These are phyloP conservation scores for Sus cebifrons DNA, from an alignment of 2,797 vertebrate genomes.

Conservation along the genomic window DNA sequence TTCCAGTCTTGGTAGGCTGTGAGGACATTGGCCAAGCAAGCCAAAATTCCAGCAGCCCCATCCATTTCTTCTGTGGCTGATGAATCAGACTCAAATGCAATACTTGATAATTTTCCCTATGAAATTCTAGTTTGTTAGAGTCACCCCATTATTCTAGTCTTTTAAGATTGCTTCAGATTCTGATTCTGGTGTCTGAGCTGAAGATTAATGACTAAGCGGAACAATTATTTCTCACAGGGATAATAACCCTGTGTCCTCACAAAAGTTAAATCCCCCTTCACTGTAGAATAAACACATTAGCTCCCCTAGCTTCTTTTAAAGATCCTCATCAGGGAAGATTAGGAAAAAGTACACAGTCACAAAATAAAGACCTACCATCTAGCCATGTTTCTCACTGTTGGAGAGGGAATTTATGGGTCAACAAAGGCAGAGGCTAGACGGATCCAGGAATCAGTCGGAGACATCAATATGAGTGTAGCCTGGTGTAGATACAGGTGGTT, in stretches of 20 bases:
- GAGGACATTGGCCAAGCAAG: not conserved
- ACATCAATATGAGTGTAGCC: not conserved
- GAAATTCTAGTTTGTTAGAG: not conserved
- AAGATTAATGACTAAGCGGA: constrained; percentile 1
- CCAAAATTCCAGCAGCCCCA: not conserved
- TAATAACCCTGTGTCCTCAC: not conserved
- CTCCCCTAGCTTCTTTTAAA: not conserved
- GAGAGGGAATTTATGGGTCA: not conserved
- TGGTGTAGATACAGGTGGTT: not conserved
- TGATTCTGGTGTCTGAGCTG: not conserved
- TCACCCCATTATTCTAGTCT: not conserved
- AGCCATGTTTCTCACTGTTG: not conserved
- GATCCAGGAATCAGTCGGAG: not conserved
- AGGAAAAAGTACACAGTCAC: not conserved
- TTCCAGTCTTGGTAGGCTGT: not conserved
- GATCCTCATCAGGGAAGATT: not conserved
- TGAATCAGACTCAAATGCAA: not conserved
- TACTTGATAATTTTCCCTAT: not conserved
- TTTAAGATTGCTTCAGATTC: constrained; percentile 29
- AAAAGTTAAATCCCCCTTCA: constrained; percentile 43
- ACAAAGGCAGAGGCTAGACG: not conserved
- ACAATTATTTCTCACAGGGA: not conserved
- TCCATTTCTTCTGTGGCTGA: not conserved
- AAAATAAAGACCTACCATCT: not conserved
- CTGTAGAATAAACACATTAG: not conserved